Percentiles rank a stretch among this genome's conserved stretches.
These are phyloP conservation scores for Galbula dea DNA, from an alignment of 2,113 vertebrate genomes.

Conservation along the genomic window DNA sequence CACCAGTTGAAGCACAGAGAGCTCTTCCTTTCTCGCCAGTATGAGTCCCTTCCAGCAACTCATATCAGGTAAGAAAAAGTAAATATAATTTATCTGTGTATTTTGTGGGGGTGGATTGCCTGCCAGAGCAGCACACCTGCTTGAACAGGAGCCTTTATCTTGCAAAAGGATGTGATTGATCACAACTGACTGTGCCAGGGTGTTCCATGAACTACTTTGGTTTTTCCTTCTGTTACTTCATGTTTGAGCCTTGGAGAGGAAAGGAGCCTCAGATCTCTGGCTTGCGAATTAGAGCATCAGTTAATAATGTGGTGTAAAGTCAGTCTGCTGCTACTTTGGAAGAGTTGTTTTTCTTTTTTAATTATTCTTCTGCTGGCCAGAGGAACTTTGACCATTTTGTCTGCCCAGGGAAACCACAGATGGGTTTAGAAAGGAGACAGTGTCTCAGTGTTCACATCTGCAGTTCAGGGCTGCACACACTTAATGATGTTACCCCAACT, in stretches of 20 bases:
- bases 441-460: neutral
- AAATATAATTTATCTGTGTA: neutral
- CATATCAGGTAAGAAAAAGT: slow-evolving; percentile 85
- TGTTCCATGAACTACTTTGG: neutral
- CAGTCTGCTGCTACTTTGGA: neutral
- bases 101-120: neutral
- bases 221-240: neutral
- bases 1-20: slow-evolving; percentile 96
- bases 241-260: neutral
- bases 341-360: neutral
- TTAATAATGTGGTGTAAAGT: neutral
- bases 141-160: neutral
- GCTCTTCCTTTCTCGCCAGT: slow-evolving; percentile 94
- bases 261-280: neutral
- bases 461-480: neutral
- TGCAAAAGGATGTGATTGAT: neutral
- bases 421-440: neutral
- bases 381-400: neutral
- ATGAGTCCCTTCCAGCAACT: slow-evolving; percentile 93
- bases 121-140: neutral
- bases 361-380: neutral
- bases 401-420: neutral
- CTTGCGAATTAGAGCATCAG: neutral
- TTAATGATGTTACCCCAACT: neutral
- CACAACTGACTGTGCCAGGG: neutral